phyloP scores from a whole-genome alignment of 1,140 invertebrate species.

The Drosophila dunni region DNA sequence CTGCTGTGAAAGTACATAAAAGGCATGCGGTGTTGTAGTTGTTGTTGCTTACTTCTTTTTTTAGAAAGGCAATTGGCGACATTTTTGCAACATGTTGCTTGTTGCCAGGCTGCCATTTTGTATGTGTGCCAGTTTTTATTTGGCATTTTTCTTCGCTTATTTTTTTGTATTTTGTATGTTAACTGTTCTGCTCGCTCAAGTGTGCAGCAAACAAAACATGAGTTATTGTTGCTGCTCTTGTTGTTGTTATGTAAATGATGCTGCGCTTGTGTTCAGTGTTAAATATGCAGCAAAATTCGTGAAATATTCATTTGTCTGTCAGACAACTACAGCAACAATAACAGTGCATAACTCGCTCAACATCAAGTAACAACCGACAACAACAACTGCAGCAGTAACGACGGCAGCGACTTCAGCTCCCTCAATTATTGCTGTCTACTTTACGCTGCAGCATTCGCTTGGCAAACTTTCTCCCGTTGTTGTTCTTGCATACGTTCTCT shows the following conservation, averaged over 20 bases:
- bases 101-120: slow-evolving; percentile 38
- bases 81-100: slow-evolving; percentile 49
- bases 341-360: slow-evolving; percentile 13
- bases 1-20: slow-evolving; percentile 62
- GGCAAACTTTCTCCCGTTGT: slow-evolving; percentile 19
- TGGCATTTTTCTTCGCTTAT: slow-evolving; percentile 13
- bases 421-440: slow-evolving; percentile 45
- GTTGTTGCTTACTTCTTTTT: slow-evolving; percentile 41
- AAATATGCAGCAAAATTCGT: slow-evolving; percentile 56
- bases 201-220: slow-evolving; percentile 43
- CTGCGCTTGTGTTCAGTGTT: slow-evolving; percentile 44
- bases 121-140: slow-evolving; percentile 58
- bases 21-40: slow-evolving; percentile 32
- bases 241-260: slow-evolving; percentile 54
- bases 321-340: not conserved
- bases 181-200: slow-evolving; percentile 36
- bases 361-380: slow-evolving; percentile 22
- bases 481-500: slow-evolving; percentile 29
- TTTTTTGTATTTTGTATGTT: slow-evolving; percentile 1
- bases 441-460: slow-evolving; percentile 16
- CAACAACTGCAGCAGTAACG: slow-evolving; percentile 13
- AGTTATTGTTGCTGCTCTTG: slow-evolving; percentile 25
- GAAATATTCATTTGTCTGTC: slow-evolving; percentile 56
- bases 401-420: slow-evolving; percentile 18
- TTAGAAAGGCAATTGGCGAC: slow-evolving; percentile 73